Evolutionary conservation across 2,113 vertebrate species (phyloP), one percentile per base, ranked within the genome.

Genomic region (Lucifuga dentata): DNA sequence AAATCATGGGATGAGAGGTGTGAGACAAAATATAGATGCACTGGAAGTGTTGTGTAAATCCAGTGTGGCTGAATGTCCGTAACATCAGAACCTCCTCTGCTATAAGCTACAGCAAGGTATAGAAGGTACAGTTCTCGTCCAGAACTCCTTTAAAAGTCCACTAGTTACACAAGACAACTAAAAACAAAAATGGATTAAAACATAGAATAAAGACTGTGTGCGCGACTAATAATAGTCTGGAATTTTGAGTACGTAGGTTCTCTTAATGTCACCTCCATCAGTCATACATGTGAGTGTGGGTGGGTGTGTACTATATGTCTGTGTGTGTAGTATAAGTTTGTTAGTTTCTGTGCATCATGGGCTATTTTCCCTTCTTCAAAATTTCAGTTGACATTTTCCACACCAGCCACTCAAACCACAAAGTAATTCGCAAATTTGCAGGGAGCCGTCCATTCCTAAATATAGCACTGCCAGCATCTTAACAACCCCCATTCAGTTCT

Each of bases 321-420:
- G 7, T 44, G 7, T 45, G 3, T 19, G 12, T 49, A 24, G 11
- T 46, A 20, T 23, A 17, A 24, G 45, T 48, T 1, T 48, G 24
- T 11, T 2, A 3, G 26, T 53, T 12, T 67, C n/a, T 46, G 53
- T 58, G 33, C 39, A 35, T 60, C 23, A 5, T 46, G n/a, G 48
- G 38, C 32, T 35, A n/a, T 20, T 19, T 44, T 21, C 11, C 7
- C 10, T 17, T 21, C 4, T 10, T 55, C 32, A 35, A 74, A 74
- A 38, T 56, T 71, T 74, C 23, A 58, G 21, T 35, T 73, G 68
- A 78, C 49, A 40, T 76, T 74, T 77, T 67, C 41, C 41, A 46
- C 46, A 44, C 1, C 8, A 53, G 35, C 15, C 45, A 53, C 43
- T 69, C 72, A 32, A 60, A 71, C 39, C 23, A 36, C 56, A 57